Base-by-base conservation (phyloP, 2,888 invertebrate species). In the Stomorhina lunata region DNA sequence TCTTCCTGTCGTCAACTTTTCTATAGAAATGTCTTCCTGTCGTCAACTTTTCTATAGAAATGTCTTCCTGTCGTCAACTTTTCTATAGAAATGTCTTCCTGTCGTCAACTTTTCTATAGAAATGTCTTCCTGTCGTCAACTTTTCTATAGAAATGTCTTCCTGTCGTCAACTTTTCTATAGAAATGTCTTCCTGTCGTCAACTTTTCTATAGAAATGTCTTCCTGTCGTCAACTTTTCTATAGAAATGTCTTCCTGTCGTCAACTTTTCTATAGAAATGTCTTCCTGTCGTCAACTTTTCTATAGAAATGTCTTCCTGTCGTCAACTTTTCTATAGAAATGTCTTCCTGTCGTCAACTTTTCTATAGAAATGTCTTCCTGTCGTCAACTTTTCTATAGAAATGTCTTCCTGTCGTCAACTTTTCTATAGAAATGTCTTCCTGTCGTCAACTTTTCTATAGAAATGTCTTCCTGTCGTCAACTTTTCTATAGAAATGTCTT, bases 81-180 rank as follows among this genome's bases (percentile, higher is more conserved):
- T 48, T n/a, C n/a, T n/a, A n/a, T n/a, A n/a, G n/a, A n/a, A n/a
- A n/a, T n/a, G n/a, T n/a, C n/a, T n/a, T n/a, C n/a, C n/a, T n/a
- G n/a, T n/a, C n/a, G n/a, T n/a, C n/a, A n/a, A 77, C 77, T 43
- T 61, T 34, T 12, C 66, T 40, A 2, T 6, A 15, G 6, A n/a
- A n/a, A n/a, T n/a, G n/a, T n/a, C n/a, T n/a, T n/a, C 37, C 17
- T 17, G 15, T 17, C 2, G 25, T 37, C 4, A 37, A 40, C 9
- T 40, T 20, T 48, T n/a, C n/a, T n/a, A n/a, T n/a, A n/a, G n/a
- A n/a, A n/a, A n/a, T n/a, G n/a, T n/a, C n/a, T n/a, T n/a, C n/a
- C n/a, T n/a, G n/a, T n/a, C n/a, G n/a, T n/a, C n/a, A n/a, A 77
- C 77, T 43, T 61, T 34, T 12, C 66, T 40, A 2, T 6, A 15